A percentile compares a stretch with the other conserved stretches of the same genome.
Conservation (phyloP, 2,888 invertebrate species). For the Meandrusa payeni region DNA sequence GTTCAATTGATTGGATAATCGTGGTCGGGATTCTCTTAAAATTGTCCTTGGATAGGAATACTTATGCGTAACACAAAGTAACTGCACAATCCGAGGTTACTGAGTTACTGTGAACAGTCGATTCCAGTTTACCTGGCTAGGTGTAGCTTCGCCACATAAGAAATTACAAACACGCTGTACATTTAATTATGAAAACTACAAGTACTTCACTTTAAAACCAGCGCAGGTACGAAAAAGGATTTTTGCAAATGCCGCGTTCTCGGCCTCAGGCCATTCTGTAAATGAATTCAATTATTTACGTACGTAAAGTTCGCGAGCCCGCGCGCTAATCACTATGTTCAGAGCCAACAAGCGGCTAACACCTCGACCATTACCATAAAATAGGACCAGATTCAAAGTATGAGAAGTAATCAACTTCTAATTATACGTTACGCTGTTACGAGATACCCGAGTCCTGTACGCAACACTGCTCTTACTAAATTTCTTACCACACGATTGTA, state of each 20-base stretch:
- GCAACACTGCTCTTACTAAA: not conserved
- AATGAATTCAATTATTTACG: slow-evolving; percentile 25
- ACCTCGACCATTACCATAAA: slow-evolving; percentile 38
- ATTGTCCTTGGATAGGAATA: too few species aligned
- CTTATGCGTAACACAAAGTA: too few species aligned
- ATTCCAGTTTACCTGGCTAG: too few species aligned
- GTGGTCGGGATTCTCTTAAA: too few species aligned
- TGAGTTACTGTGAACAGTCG: too few species aligned
- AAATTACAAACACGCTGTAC: too few species aligned
- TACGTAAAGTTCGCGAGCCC: slow-evolving; percentile 2
- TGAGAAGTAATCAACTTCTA: slow-evolving; percentile 42
- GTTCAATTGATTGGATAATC: too few species aligned
- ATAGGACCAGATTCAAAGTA: slow-evolving; percentile 36
- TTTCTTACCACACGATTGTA: not conserved
- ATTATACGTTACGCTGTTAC: slow-evolving; percentile 37
- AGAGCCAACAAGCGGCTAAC: slow-evolving; percentile 31
- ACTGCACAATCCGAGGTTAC: too few species aligned
- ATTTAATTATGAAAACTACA: not conserved
- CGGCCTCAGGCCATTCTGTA: slow-evolving; percentile 9
- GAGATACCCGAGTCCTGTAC: slow-evolving; percentile 8
- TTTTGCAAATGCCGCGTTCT: slow-evolving; percentile 2
- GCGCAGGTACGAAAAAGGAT: not conserved
- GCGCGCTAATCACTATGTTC: slow-evolving; percentile 35
- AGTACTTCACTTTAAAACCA: not conserved
- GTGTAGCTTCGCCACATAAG: too few species aligned